Percentiles rank a stretch among this genome's conserved stretches.
These are phyloP conservation scores for Drosophila mauritiana DNA, from an alignment of 1,140 invertebrate genomes.

Conservation along the genomic window DNA sequence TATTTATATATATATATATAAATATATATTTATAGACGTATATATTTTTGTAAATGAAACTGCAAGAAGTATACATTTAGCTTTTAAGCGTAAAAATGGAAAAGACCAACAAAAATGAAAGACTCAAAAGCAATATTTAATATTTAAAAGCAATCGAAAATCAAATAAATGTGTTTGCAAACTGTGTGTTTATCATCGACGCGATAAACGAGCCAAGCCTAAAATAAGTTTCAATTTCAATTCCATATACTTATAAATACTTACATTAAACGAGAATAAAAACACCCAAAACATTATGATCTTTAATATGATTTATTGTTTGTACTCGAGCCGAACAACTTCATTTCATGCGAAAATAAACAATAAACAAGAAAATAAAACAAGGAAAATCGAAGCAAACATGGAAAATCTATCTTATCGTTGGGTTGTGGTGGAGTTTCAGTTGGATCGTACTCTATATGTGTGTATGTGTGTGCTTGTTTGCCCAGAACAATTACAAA, in stretches of 20 bases:
- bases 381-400: constrained; percentile 39
- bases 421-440: neutral
- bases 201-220: constrained; percentile 41
- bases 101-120: constrained; percentile 69
- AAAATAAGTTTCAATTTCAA: constrained; percentile 50
- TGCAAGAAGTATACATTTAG: constrained; percentile 36
- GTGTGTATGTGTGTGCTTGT: neutral
- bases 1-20: constrained; percentile 36
- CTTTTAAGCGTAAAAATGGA: constrained; percentile 43
- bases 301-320: constrained; percentile 44
- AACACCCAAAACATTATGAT: constrained; percentile 45
- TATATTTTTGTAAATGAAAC: constrained; percentile 47
- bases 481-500: constrained; percentile 14
- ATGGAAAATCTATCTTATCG: constrained; percentile 37
- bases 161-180: constrained; percentile 48
- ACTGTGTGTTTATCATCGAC: constrained; percentile 17
- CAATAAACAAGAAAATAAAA: constrained; percentile 44
- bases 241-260: constrained; percentile 52
- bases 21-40: constrained; percentile 31
- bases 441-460: neutral
- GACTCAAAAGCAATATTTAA: constrained; percentile 82
- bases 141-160: constrained; percentile 34
- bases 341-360: constrained; percentile 58
- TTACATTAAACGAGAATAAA: constrained; percentile 45
- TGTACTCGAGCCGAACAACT: constrained; percentile 52